Evolutionary conservation across 2,797 vertebrate species (phyloP), one percentile per base, ranked within the genome.

Genomic region (Leptodactylus fallax): DNA sequence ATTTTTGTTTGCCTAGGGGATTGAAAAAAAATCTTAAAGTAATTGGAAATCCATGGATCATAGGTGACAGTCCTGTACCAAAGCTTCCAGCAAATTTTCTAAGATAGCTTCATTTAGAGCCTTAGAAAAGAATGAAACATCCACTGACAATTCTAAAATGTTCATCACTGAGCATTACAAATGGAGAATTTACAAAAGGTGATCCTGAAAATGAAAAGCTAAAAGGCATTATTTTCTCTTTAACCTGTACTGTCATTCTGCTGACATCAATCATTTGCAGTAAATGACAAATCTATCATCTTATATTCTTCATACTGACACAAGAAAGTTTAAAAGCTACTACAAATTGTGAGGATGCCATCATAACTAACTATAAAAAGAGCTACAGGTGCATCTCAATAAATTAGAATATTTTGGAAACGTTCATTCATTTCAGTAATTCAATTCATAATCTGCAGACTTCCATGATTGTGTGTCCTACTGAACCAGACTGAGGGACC

Each of bases 1-100:
- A 77, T 77, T 77, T 12, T 21, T 83, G n/a, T 79, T 83, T 87
- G 47, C 45, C 53, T 79, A 69, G 49, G 19, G 81, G n/a, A 47
- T 49, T 17, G 61, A 65, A 56, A 88, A n/a, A 85, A 71, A 84
- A 55, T 55, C 10, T 87, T 27, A 7, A 55, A 45, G 36, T 84
- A 60, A 85, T 69, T 88, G 87, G 76, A 85, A 85, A 84, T 79
- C 36, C n/a, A 45, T 69, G 51, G 87, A 85, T 85, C 74, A 88
- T 79, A 84, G 87, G 63, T 77, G 74, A 83, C 65, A 87, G 71
- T 21, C 74, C 25, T 65, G 12, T 55, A 81, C 61, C 45, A 72
- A 77, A 77, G 74, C 67, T 55, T 67, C 63, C 63, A 87, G 63
- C 19, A 76, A 11, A 72, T 74, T 63, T 58, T 58, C 56, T 49